Percentiles rank a stretch among this genome's conserved stretches.
Evolutionary conservation across 2,113 vertebrate species (phyloP).

Genomic region (Pseudopipra pipra): DNA sequence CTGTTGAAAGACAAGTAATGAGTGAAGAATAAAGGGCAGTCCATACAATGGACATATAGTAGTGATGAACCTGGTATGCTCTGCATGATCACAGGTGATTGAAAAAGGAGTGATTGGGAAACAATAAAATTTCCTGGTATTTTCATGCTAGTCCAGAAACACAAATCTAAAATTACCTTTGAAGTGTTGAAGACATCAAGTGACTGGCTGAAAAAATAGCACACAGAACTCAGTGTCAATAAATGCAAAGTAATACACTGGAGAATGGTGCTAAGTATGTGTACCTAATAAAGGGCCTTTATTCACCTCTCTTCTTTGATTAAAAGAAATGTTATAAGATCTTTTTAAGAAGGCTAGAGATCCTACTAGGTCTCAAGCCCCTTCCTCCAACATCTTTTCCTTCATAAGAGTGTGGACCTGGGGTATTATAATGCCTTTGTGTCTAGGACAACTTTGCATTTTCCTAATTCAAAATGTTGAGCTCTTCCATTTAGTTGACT

Average conservation of each 20-base stretch:
- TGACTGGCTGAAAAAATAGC: not conserved
- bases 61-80: not conserved
- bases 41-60: not conserved
- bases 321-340: not conserved
- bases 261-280: not conserved
- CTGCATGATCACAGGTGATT: not conserved
- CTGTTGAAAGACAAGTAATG: not conserved
- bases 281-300: not conserved
- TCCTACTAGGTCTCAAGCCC: not conserved
- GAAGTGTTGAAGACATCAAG: not conserved
- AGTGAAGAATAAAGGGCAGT: not conserved
- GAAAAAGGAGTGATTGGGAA: not conserved
- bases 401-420: not conserved
- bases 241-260: not conserved
- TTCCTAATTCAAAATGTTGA: not conserved
- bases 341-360: not conserved
- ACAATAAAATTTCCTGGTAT: not conserved
- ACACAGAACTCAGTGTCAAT: not conserved
- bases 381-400: not conserved
- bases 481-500: not conserved
- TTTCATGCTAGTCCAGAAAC: not conserved
- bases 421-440: not conserved
- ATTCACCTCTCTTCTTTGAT: accelerated
- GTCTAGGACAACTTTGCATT: not conserved
- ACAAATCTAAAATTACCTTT: not conserved